These are phyloP conservation scores for Eupelmus urozonus DNA, from an alignment of 2,888 invertebrate species.

Conservation along the genomic window DNA sequence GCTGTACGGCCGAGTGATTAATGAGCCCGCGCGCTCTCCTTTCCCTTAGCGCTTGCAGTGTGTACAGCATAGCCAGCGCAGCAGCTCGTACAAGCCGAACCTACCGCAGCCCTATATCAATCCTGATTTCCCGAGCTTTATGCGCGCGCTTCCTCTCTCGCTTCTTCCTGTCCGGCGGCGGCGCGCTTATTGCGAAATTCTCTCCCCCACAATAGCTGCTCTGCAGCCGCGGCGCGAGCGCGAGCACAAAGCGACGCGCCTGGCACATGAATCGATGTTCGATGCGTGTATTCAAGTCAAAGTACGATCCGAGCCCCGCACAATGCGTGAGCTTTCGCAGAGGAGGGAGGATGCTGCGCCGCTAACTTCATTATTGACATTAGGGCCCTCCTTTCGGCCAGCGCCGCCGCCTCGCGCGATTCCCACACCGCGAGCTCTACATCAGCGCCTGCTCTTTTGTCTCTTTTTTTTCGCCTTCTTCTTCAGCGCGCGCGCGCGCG, in stretches of 20 bases:
- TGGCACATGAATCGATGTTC: slow-evolving; percentile 55
- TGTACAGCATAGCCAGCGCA: slow-evolving; percentile 57
- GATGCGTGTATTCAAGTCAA: slow-evolving; percentile 51
- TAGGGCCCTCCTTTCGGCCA: slow-evolving; percentile 37
- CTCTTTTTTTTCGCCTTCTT: slow-evolving; percentile 5
- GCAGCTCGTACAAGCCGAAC: slow-evolving; percentile 67
- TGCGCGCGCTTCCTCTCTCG: slow-evolving; percentile 21
- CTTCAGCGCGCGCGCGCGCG: not conserved
- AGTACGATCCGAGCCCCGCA: slow-evolving; percentile 42
- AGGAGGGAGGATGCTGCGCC: slow-evolving; percentile 1
- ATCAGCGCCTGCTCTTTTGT: slow-evolving; percentile 4
- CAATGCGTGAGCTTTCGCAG: slow-evolving; percentile 23
- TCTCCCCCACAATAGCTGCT: slow-evolving; percentile 11
- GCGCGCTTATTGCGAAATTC: slow-evolving; percentile 1
- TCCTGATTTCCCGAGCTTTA: slow-evolving; percentile 69
- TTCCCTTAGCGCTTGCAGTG: slow-evolving; percentile 57
- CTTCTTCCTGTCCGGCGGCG: not conserved
- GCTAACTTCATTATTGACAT: slow-evolving; percentile 58
- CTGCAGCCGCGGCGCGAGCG: not conserved
- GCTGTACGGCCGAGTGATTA: slow-evolving; percentile 65
- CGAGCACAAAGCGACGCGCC: slow-evolving; percentile 18
- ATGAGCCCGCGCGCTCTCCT: slow-evolving; percentile 62
- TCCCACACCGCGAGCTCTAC: slow-evolving; percentile 3
- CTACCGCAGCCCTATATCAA: slow-evolving; percentile 72
- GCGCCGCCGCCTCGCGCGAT: not conserved